A percentile compares a stretch with the other conserved stretches of the same genome.
Conservation (phyloP, 1,140 invertebrate genomes). For the Nylanderia fulva region DNA sequence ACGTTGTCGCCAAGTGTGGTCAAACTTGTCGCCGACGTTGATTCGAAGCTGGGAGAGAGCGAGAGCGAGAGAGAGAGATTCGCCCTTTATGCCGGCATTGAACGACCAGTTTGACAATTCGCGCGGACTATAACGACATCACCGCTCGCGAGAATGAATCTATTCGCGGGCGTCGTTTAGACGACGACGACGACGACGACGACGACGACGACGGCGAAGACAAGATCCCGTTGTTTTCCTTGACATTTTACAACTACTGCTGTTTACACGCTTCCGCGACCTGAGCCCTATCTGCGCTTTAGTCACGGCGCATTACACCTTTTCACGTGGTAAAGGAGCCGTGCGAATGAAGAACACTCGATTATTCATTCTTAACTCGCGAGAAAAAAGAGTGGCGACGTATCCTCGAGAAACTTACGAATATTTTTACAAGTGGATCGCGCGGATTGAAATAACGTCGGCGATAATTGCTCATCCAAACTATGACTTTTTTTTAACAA, state of each 20-base stretch:
- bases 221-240: slow-evolving; percentile 30
- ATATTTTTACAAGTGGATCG: slow-evolving; percentile 43
- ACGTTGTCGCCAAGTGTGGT: slow-evolving; percentile 29
- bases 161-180: slow-evolving; percentile 11
- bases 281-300: slow-evolving; percentile 19
- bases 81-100: slow-evolving; percentile 18
- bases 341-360: slow-evolving; percentile 48
- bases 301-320: slow-evolving; percentile 56
- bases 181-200: neutral
- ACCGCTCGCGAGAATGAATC: slow-evolving; percentile 32
- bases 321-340: slow-evolving; percentile 45
- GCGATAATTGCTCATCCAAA: slow-evolving; percentile 37
- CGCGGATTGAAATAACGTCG: neutral
- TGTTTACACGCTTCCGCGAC: slow-evolving; percentile 59
- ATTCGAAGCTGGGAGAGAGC: slow-evolving; percentile 5
- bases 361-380: slow-evolving; percentile 32
- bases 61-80: too few species aligned
- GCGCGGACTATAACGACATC: slow-evolving; percentile 24
- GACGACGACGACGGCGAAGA: neutral
- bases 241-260: slow-evolving; percentile 25
- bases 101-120: slow-evolving; percentile 51
- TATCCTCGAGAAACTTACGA: slow-evolving; percentile 26
- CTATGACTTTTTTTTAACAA: slow-evolving; percentile 31
- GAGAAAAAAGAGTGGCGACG: neutral
- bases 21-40: slow-evolving; percentile 15